Evolutionary conservation across 2,797 vertebrate genomes (phyloP), one percentile per base, ranked within the genome.

Genomic region (Champsocephalus gunnari): DNA sequence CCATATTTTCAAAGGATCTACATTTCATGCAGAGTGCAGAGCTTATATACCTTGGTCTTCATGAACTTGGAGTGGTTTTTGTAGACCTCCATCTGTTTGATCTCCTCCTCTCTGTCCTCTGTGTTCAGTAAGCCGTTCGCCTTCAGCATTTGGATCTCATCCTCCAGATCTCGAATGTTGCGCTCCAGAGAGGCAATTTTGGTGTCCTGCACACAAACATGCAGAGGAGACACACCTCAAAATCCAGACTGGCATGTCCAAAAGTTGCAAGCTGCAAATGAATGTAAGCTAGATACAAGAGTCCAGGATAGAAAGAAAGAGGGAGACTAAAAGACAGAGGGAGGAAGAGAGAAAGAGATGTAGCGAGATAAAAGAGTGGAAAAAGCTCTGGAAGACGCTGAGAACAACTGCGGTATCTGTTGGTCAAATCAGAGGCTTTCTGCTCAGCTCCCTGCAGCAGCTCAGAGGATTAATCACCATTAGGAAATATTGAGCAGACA

Each of bases 41-140:
- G 1, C 3, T 58, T 66, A 44, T 79, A 77, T 96, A 99, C 97
- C 97, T 99, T 99, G 71, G 95, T 96, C 94, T 99, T 99, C 97
- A 99, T 99, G 90, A 99, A 99, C 95, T 99, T 98, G 55, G 98
- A 98, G 92, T 99, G 98, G 93, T 97, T 99, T 94, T 98, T 99
- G 95, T 99, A 99, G 94, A 98, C 97, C 94, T 99, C 98, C 93
- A 99, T 98, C 93, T 99, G 98, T 89, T 99, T 98, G 86, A 99
- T 97, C 94, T 99, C 98, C 92, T 99, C 98, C 90, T 99, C 97
- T 11, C 98, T 92, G 90, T 99, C 98, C 69, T 99, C 98, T 32
- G 96, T 95, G 88, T 96, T 97, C 82, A 99, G 92, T 87, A 97
- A 94, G 79, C 98, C 97, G 81, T 97, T 98, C 44, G 97, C 97